phyloP scores from a whole-genome alignment of 2,888 invertebrate species.

The Spisula solida region DNA sequence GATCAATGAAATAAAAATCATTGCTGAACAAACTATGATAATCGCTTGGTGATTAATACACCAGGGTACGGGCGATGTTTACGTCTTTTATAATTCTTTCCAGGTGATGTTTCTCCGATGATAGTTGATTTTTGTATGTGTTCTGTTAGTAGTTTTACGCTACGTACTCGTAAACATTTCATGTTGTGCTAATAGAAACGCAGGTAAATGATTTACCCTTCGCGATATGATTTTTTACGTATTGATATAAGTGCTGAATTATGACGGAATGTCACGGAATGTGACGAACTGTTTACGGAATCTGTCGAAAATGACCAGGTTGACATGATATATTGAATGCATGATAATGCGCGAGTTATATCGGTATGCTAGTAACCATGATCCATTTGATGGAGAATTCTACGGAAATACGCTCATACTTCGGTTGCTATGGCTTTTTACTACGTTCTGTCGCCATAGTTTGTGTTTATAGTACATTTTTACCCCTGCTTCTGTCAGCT shows the following conservation, averaged over 20 bases:
- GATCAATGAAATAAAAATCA: conserved; percentile 39
- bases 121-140: conserved; percentile 1
- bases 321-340: background rate
- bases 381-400: too few relatives aligned
- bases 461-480: background rate
- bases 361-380: too few relatives aligned
- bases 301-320: background rate
- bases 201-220: background rate
- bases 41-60: conserved; percentile 34
- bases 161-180: background rate
- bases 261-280: background rate
- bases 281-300: background rate
- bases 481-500: background rate
- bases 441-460: background rate
- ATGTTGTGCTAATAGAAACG: background rate
- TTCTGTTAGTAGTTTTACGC: background rate
- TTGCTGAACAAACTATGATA: conserved; percentile 14
- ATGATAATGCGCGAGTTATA: too few relatives aligned
- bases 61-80: background rate
- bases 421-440: too few relatives aligned
- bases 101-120: background rate
- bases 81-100: background rate
- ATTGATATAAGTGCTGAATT: background rate
- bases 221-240: background rate
- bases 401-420: too few relatives aligned